phyloP scores from a whole-genome alignment of 2,797 vertebrate genomes.

The Gambelia wislizenii region DNA sequence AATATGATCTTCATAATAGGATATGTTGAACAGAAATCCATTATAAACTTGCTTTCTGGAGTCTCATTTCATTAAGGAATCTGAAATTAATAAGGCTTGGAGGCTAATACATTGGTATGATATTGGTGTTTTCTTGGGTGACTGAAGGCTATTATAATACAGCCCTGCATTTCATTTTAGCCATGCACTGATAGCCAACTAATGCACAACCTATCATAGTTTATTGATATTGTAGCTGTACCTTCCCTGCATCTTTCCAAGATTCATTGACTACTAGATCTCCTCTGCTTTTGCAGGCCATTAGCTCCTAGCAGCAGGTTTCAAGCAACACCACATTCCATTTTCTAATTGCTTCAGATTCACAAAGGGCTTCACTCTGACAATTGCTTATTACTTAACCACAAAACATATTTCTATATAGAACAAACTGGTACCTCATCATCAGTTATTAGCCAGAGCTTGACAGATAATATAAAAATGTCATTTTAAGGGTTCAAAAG shows the following conservation, averaged over 20 bases:
- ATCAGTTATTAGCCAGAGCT: neutral
- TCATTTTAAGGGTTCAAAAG: constrained; percentile 8
- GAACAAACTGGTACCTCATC: constrained; percentile 11
- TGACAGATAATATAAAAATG: neutral
- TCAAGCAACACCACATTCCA: constrained; percentile 11
- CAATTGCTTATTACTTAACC: neutral
- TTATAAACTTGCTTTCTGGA: neutral
- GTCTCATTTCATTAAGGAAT: neutral
- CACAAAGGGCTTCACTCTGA: constrained; percentile 13
- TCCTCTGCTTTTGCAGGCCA: constrained; percentile 31
- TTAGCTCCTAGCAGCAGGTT: constrained; percentile 31
- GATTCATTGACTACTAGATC: constrained; percentile 28
- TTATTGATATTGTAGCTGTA: constrained; percentile 36
- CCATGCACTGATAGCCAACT: neutral
- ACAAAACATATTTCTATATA: neutral
- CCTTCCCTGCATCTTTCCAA: constrained; percentile 1
- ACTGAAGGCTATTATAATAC: constrained; percentile 21
- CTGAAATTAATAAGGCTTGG: constrained; percentile 20
- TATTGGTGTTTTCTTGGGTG: neutral
- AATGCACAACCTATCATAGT: rapidly evolving
- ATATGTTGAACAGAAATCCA: neutral
- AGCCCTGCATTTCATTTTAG: neutral
- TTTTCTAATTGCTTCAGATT: constrained; percentile 46
- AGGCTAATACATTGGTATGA: neutral
- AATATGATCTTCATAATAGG: neutral